phyloP scores from a whole-genome alignment of 2,888 invertebrate genomes.

The Glyphotaelius pellucidus region DNA sequence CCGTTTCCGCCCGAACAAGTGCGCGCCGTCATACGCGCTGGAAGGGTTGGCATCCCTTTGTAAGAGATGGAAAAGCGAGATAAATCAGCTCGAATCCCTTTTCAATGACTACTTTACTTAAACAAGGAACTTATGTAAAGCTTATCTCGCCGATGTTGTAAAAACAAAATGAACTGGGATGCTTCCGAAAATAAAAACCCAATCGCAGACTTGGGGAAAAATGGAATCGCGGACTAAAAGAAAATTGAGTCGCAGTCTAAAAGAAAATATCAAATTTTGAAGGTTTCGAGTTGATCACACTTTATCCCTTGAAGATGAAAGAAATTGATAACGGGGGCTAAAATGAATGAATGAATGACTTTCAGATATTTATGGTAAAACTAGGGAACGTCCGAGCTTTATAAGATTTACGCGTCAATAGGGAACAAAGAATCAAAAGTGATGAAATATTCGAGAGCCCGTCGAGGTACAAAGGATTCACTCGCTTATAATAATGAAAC shows the following conservation, averaged over 20 bases:
- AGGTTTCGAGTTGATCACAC: slow-evolving; percentile 31
- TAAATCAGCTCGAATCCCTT: slow-evolving; percentile 29
- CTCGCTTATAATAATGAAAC: not conserved
- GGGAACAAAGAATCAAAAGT: not conserved
- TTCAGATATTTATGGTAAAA: slow-evolving; percentile 8
- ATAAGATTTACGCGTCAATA: slow-evolving; percentile 2
- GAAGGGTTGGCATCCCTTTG: slow-evolving; percentile 27
- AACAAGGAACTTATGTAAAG: slow-evolving; percentile 37
- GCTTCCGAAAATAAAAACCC: not conserved
- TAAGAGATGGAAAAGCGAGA: slow-evolving; percentile 20
- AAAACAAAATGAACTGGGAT: slow-evolving; percentile 29
- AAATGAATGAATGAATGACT: slow-evolving; percentile 19
- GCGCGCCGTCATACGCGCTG: not conserved
- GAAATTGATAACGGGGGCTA: slow-evolving; percentile 24
- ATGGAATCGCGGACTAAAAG: not conserved
- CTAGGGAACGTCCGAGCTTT: not conserved
- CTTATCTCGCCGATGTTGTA: slow-evolving; percentile 37
- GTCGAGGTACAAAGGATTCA: not conserved
- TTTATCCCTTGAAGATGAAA: slow-evolving; percentile 24
- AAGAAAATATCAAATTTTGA: slow-evolving; percentile 25
- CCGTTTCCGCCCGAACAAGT: not conserved
- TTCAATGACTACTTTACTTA: slow-evolving; percentile 42
- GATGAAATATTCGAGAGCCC: not conserved
- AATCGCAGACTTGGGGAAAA: not conserved
- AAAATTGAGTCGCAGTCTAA: slow-evolving; percentile 23